phyloP scores from a whole-genome alignment of 1,140 invertebrate genomes.

The Microplitis mediator region DNA sequence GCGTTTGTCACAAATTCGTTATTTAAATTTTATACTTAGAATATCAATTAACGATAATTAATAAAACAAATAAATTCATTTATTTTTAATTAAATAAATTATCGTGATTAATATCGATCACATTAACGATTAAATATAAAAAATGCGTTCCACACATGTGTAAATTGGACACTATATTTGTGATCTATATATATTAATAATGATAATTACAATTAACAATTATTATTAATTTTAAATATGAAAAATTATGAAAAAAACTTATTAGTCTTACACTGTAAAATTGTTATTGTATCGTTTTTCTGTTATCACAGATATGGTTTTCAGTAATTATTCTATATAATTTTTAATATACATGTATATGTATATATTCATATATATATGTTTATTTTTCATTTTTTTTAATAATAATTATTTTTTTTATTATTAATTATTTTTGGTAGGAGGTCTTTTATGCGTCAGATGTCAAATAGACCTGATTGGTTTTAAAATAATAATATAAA shows the following conservation, averaged over 20 bases:
- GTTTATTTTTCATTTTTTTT: not conserved
- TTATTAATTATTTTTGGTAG: slow-evolving; percentile 33
- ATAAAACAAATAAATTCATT: not conserved
- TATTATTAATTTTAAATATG: slow-evolving; percentile 31
- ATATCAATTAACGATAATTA: not conserved
- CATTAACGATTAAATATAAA: not conserved
- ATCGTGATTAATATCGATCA: not conserved
- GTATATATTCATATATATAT: not conserved
- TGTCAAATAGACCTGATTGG: not conserved
- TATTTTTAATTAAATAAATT: too few relatives aligned
- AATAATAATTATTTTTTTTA: not conserved
- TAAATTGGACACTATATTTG: not conserved
- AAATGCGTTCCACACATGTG: not conserved
- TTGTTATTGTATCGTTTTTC: slow-evolving; percentile 60
- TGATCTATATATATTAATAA: not conserved
- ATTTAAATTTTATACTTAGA: not conserved
- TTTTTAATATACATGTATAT: slow-evolving; percentile 11
- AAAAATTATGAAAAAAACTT: slow-evolving; percentile 38
- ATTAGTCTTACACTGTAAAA: slow-evolving; percentile 40
- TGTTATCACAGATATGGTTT: slow-evolving; percentile 61
- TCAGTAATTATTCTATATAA: slow-evolving; percentile 23
- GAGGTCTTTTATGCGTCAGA: slow-evolving; percentile 47
- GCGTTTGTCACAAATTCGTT: too few relatives aligned
- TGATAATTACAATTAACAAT: not conserved
- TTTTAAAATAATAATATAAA: not conserved